These are phyloP conservation scores for Eupithecia insigniata DNA, from an alignment of 2,888 invertebrate species.

Conservation along the genomic window DNA sequence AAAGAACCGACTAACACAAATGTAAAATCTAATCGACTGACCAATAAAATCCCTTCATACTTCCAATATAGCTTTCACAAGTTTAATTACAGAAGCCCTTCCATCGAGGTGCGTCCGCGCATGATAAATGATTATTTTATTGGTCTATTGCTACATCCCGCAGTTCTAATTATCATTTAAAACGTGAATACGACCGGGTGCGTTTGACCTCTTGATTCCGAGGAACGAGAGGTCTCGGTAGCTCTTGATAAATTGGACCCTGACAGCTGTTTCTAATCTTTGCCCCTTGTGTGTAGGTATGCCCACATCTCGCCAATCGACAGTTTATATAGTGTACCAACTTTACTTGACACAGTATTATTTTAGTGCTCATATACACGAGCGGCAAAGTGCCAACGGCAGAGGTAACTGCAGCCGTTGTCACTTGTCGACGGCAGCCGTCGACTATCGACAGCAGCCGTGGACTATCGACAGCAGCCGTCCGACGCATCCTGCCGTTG, in stretches of 20 bases:
- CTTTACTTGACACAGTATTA: constrained; percentile 38
- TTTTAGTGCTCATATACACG: no score
- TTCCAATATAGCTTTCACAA: constrained; percentile 51
- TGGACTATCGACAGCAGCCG: no score
- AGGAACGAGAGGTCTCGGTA: constrained; percentile 39
- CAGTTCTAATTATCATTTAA: constrained; percentile 49
- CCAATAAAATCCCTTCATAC: constrained; percentile 40
- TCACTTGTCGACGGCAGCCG: no score
- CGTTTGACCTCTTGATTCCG: constrained; percentile 45
- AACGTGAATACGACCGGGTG: constrained; percentile 44
- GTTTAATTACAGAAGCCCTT: constrained; percentile 46
- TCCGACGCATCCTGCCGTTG: no score
- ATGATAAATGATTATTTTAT: constrained; percentile 61
- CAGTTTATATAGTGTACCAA: constrained; percentile 34
- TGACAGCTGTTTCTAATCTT: constrained; percentile 50
- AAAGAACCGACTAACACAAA: constrained; percentile 7
- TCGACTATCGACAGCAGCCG: no score
- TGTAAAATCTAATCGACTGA: constrained; percentile 28
- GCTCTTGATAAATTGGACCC: constrained; percentile 46
- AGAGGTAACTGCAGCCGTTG: no score
- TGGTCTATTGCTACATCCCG: constrained; percentile 54
- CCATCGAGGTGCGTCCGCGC: constrained; percentile 28
- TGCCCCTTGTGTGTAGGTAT: constrained; percentile 12
- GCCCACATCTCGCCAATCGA: constrained; percentile 34
- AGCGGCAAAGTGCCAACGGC: no score